Evolutionary conservation across 2,888 invertebrate species (phyloP), one percentile per base, ranked within the genome.

Genomic region (Drosophila pegasa): DNA sequence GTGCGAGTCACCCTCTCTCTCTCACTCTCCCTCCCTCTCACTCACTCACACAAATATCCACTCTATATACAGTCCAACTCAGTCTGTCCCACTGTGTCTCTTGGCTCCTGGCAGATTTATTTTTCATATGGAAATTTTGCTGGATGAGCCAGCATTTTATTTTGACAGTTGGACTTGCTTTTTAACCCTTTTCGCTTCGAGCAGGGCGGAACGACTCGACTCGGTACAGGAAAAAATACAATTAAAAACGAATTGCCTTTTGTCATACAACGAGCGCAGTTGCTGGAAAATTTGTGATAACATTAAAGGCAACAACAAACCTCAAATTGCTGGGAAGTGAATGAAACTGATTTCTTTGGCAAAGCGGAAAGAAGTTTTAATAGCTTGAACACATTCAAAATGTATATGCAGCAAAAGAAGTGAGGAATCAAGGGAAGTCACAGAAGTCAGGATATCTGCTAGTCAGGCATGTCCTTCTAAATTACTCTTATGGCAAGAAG

Each of bases 191-290:
- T n/a, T 22, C 25, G 9, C 3, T 12, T 14, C n/a, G 31, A 7
- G 14, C 2, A 20, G 31, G 18, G 9, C 18, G 20, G 2, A 18
- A 31, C 27, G 18, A 38, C 61, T 55, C 50, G 20, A 54, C 45
- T 41, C 27, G 57, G 70, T 7, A 8, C 20, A 5, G 20, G 14
- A 7, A 43, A 47, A 76, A 86, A 86, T 87, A 81, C 88, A 84
- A 84, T 87, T 89, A 88, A 83, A 87, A 78, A 63, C 50, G 80
- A 85, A 82, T 87, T 85, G 79, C 75, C 81, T 68, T 61, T 61
- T 84, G 68, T 56, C 64, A 41, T 31, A 14, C 38, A 35, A 35
- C 10, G 20, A 35, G 35, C 10, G 20, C 55, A 31, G 41, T 66
- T 55, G 61, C 67, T 55, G 64, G 47, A 55, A 57, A 63, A 54